These are phyloP conservation scores for Alligator sinensis DNA, from an alignment of 2,113 vertebrate species.

Conservation along the genomic window DNA sequence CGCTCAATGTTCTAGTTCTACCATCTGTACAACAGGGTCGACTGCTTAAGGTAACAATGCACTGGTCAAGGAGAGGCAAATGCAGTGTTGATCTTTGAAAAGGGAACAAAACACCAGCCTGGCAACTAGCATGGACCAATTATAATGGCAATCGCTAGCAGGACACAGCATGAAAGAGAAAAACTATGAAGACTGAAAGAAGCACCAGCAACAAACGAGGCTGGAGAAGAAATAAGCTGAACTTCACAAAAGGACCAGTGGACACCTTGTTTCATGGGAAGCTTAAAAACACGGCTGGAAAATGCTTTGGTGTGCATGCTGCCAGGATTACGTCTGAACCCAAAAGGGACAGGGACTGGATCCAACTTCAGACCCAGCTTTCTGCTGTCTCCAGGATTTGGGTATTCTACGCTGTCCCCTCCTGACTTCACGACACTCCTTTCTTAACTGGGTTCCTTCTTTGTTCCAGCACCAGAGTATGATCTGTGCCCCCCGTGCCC, in stretches of 20 bases:
- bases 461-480: not conserved
- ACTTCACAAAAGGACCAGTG: not conserved
- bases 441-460: not conserved
- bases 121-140: not conserved
- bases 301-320: not conserved
- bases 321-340: not conserved
- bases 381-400: not conserved
- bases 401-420: rapidly evolving
- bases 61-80: not conserved
- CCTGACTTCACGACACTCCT: not conserved
- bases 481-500: not conserved
- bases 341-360: not conserved
- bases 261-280: not conserved
- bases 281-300: not conserved
- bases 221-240: not conserved
- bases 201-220: not conserved
- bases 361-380: not conserved
- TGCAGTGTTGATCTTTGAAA: rapidly evolving
- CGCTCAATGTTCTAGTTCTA: rapidly evolving
- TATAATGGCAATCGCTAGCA: not conserved
- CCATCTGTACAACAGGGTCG: not conserved
- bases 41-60: rapidly evolving
- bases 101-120: not conserved
- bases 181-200: not conserved
- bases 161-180: not conserved